Conservation (phyloP, 2,888 invertebrate genomes). For the Harpalus rubripes region DNA sequence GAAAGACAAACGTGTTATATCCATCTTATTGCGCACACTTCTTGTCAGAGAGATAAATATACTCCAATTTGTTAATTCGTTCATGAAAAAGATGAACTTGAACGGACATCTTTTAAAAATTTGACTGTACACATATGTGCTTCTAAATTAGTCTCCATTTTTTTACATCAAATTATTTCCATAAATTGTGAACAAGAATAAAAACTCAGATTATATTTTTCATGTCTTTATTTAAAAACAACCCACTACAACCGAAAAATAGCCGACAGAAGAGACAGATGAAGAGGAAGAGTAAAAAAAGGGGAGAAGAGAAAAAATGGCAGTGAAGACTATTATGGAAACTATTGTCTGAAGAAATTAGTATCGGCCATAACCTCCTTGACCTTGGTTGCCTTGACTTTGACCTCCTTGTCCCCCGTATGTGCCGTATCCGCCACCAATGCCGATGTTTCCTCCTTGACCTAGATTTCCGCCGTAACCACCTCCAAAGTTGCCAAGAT, state of each 20-base stretch:
- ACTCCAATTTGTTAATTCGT: no score
- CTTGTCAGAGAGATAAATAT: no score
- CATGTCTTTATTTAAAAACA: constrained; percentile 23
- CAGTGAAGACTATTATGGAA: constrained; percentile 48
- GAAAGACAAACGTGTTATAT: no score
- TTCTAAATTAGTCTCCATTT: neutral
- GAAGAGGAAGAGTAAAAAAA: constrained; percentile 5
- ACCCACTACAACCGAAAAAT: constrained; percentile 53
- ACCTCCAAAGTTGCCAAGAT: neutral
- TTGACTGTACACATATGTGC: no score
- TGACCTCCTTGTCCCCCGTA: constrained; percentile 7
- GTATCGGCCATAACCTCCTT: constrained; percentile 31
- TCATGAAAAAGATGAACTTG: no score
- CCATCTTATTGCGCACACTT: no score
- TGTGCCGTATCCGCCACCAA: neutral
- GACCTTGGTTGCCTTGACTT: neutral
- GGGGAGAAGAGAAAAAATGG: constrained; percentile 42
- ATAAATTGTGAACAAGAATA: neutral
- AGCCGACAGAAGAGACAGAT: constrained; percentile 40
- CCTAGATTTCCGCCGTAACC: constrained; percentile 14
- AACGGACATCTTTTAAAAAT: no score
- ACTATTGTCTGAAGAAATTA: constrained; percentile 36
- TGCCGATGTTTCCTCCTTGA: neutral
- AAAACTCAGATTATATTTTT: constrained; percentile 12
- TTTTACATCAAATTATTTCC: neutral